These are phyloP conservation scores for Crocuta crocuta DNA, from an alignment of 2,113 vertebrate species.

Conservation along the genomic window DNA sequence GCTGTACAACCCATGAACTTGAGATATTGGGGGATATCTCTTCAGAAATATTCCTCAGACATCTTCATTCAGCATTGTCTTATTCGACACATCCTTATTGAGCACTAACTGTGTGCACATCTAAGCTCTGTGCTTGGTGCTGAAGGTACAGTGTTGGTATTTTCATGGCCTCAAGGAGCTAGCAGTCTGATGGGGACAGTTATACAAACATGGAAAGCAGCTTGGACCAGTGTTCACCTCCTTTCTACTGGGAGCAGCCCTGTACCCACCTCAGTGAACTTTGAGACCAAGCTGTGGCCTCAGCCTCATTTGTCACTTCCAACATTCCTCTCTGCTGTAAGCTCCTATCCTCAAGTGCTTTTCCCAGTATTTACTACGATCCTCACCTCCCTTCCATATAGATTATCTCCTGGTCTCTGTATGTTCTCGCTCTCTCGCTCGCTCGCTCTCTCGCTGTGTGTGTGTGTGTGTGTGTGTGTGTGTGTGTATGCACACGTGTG, in stretches of 20 bases:
- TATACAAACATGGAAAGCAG: background rate
- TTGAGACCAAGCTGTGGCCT: background rate
- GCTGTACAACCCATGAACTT: background rate
- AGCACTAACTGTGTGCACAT: background rate
- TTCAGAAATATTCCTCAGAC: background rate
- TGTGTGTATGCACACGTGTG: no score
- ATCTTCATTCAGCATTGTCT: background rate
- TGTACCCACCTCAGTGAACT: rapidly evolving
- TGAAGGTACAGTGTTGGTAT: background rate
- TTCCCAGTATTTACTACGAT: background rate
- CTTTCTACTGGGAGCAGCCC: background rate
- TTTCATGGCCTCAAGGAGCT: background rate
- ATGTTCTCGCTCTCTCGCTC: no score
- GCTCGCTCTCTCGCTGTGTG: no score
- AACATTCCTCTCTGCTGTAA: background rate
- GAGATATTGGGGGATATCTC: background rate
- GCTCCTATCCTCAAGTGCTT: background rate
- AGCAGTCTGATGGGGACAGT: no score
- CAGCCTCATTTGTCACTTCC: background rate
- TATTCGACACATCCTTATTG: rapidly evolving
- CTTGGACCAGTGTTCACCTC: no score
- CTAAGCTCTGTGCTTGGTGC: background rate
- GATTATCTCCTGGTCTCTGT: background rate
- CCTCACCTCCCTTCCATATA: no score
- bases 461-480: background rate